Evolutionary conservation across 2,113 vertebrate genomes (phyloP), one percentile per base, ranked within the genome.

Genomic region (Hippocampus guttulatus): DNA sequence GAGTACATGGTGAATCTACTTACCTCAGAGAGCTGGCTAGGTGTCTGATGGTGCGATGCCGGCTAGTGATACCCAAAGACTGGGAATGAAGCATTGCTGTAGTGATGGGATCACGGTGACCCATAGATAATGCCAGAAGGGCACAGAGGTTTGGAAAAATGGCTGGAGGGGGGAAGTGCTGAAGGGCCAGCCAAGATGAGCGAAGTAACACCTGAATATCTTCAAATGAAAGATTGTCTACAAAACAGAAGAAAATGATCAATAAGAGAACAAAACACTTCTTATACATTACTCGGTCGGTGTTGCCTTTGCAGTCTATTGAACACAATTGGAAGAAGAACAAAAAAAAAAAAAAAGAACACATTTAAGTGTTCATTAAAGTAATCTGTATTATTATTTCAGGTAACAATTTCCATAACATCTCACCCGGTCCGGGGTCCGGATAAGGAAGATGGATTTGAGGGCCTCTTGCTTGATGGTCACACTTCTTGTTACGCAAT

Each of bases 81-180:
- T 97, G 92, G 0, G 87, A 79, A 45, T 97, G 91, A 0, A 98
- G 90, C 89, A 91, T 94, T 0, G 95, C 94, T 0, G 94, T 95
- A 64, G 89, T 82, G 25, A 85, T 20, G 2, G 77, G 91, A 77
- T 92, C 91, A 0, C 91, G 91, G 33, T 82, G 80, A 58, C 94
- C 94, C 11, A 89, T 70, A 0, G 93, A 92, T 58, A 95, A 80
- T 0, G 94, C 94, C 75, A 97, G 87, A 20, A 97, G 82, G 62
- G 80, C 87, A 74, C 94, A 96, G 55, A 96, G 71, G 11, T 77
- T 90, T 0, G 93, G 81, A 60, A 94, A 96, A 67, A 96, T 86
- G 2, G 75, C 65, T 1, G 90, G 88, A 2, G 91, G 89, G 8
- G 96, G 96, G 71, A 94, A 95, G 85, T 95, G 95, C 55, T 93